Conservation (phyloP, 2,797 vertebrate genomes). For the Peromyscus melanophrys region DNA sequence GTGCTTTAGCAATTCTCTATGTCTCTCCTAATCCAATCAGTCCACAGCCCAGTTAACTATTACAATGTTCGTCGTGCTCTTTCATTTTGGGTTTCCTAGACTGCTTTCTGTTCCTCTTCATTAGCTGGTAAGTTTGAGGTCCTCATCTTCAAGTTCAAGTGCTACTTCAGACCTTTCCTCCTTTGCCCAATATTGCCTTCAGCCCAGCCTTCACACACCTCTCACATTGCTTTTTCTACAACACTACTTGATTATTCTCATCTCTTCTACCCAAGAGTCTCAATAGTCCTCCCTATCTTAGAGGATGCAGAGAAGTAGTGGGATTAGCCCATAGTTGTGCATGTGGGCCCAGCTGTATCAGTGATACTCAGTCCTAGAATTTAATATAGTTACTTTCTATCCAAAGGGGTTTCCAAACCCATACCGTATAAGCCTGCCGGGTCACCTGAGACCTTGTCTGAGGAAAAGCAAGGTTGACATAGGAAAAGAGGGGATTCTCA, state of each 20-base stretch:
- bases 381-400: background rate
- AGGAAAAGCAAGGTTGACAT: background rate
- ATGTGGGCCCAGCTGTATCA: background rate
- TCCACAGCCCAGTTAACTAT: background rate
- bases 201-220: background rate
- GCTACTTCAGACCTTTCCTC: background rate
- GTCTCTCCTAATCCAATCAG: background rate
- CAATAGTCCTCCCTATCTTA: background rate
- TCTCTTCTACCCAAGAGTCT: background rate
- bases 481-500: background rate
- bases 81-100: background rate
- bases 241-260: background rate
- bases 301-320: background rate
- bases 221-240: background rate
- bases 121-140: background rate
- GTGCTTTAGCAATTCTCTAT: background rate
- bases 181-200: background rate
- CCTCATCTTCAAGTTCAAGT: background rate
- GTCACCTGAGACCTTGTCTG: background rate
- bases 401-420: background rate
- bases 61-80: accelerated
- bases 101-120: background rate
- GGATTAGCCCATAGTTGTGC: background rate
- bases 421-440: background rate
- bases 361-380: background rate